Conservation (phyloP, 2,113 vertebrate genomes). For the Pardalotus punctatus region DNA sequence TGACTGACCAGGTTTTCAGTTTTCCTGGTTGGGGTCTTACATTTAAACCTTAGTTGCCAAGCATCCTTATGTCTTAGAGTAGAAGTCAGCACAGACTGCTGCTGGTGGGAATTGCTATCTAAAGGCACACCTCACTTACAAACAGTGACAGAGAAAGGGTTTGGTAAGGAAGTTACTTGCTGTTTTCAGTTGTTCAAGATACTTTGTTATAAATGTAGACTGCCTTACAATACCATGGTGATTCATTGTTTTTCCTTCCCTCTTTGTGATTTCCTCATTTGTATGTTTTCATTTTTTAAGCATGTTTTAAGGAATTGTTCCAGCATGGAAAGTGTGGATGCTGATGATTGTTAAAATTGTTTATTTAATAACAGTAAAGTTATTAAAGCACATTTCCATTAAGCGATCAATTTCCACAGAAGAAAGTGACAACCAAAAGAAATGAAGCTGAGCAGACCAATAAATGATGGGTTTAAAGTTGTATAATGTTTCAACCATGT, state of each 20-base stretch:
- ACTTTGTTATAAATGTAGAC: not conserved
- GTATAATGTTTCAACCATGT: not conserved
- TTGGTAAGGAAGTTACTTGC: not conserved
- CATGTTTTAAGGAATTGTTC: conserved; percentile 62
- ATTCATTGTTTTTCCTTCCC: not conserved
- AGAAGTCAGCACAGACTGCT: not conserved
- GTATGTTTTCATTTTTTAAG: conserved; percentile 47
- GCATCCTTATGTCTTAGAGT: not conserved
- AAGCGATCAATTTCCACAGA: not conserved
- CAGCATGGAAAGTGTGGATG: conserved; percentile 64
- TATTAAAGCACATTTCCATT: not conserved
- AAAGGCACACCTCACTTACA: not conserved
- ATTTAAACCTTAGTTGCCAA: not conserved
- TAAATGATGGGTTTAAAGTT: not conserved
- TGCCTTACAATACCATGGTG: not conserved
- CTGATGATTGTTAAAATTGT: not conserved
- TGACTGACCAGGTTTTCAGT: not conserved
- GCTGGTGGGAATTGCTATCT: not conserved
- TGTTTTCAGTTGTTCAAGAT: not conserved
- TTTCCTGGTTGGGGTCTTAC: not conserved
- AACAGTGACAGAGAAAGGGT: not conserved
- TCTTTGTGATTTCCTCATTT: conserved; percentile 29
- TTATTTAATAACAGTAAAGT: conserved; percentile 32
- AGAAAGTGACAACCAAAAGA: conserved; percentile 18
- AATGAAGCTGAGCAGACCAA: not conserved